These are phyloP conservation scores for Lontra canadensis DNA, from an alignment of 2,113 vertebrate species.

Conservation along the genomic window DNA sequence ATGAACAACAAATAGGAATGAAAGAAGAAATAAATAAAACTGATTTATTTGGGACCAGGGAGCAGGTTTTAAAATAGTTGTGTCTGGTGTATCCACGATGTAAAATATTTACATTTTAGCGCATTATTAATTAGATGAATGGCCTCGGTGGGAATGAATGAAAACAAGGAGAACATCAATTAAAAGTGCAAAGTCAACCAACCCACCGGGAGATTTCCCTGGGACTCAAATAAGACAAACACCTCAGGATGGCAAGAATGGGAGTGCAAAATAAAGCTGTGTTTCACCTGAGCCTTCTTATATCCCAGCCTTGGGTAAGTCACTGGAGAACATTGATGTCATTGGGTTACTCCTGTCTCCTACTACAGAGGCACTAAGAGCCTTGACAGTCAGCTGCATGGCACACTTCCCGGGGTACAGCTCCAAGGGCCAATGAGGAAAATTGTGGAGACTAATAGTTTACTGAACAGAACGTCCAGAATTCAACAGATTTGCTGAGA, in stretches of 20 bases:
- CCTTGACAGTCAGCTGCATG: not conserved
- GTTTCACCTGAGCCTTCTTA: not conserved
- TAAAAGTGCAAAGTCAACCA: not conserved
- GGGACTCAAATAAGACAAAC: slow-evolving; percentile 28
- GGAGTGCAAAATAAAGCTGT: slow-evolving; percentile 42
- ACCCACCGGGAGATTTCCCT: not conserved
- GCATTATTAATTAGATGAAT: not conserved
- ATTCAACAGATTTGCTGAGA: not conserved
- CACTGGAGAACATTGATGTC: not conserved
- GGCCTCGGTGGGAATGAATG: not conserved
- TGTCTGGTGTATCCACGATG: not conserved
- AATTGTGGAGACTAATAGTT: not conserved
- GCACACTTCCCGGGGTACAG: not conserved
- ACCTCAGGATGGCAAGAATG: not conserved
- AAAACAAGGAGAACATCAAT: slow-evolving; percentile 30
- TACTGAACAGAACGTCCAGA: not conserved
- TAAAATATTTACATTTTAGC: not conserved
- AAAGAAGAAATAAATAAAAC: not conserved
- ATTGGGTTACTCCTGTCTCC: not conserved
- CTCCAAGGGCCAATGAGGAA: not conserved
- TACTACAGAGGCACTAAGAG: not conserved
- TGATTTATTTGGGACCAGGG: not conserved
- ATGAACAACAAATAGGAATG: not conserved
- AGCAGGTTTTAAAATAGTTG: not conserved
- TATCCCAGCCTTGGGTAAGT: not conserved